These are phyloP conservation scores for Cyanoderma ruficeps DNA, from an alignment of 2,113 vertebrate species.

Conservation along the genomic window DNA sequence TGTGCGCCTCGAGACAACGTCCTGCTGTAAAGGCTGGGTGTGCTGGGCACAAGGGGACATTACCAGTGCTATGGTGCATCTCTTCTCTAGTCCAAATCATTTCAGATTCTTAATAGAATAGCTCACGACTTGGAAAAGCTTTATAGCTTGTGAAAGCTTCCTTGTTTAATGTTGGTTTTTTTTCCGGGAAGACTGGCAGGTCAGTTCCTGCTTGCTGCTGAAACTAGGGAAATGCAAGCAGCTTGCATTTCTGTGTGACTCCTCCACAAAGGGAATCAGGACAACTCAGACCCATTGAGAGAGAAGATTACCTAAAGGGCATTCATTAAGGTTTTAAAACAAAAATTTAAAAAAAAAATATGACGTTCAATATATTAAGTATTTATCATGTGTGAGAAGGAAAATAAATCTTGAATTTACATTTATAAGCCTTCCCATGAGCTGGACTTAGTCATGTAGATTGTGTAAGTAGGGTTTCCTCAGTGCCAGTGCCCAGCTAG, in stretches of 20 bases:
- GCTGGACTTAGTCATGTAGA: constrained; percentile 72
- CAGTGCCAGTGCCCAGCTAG: constrained; percentile 71
- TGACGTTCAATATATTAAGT: constrained; percentile 74
- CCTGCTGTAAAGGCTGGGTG: not conserved
- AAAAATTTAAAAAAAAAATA: constrained; percentile 44
- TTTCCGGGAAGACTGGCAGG: constrained; percentile 55
- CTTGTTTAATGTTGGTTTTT: constrained; percentile 5
- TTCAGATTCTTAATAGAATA: constrained; percentile 58
- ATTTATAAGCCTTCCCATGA: constrained; percentile 71
- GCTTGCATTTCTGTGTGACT: constrained; percentile 41
- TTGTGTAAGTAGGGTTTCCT: constrained; percentile 74
- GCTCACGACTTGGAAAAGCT: constrained; percentile 55
- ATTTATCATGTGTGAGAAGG: constrained; percentile 81
- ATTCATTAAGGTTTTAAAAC: constrained; percentile 73
- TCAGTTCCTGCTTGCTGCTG: constrained; percentile 61
- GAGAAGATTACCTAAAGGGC: constrained; percentile 73
- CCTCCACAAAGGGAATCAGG: constrained; percentile 63
- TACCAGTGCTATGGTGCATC: constrained; percentile 7
- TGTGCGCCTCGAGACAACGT: not conserved
- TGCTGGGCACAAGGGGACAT: constrained; percentile 1
- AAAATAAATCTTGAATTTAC: constrained; percentile 71
- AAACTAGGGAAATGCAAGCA: constrained; percentile 54
- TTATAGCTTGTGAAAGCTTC: constrained; percentile 65
- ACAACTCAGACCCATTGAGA: constrained; percentile 55
- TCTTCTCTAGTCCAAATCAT: constrained; percentile 51